Evolutionary conservation across 2,113 vertebrate genomes (phyloP).

Genomic region (Cygnus buccinator): DNA sequence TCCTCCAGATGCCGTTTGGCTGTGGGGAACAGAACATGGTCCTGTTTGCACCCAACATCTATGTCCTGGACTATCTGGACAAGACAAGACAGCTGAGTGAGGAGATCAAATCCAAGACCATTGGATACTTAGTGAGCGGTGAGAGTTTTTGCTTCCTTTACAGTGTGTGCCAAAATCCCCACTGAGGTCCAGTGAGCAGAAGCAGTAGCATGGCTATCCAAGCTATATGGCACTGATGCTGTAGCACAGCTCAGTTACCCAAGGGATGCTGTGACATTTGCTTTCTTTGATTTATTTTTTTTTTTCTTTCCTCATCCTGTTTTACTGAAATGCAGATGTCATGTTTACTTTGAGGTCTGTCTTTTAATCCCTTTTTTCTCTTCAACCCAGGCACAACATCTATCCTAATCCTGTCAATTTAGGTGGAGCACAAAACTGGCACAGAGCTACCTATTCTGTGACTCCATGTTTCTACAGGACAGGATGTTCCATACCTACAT

Average conservation of each 20-base stretch:
- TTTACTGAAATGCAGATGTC: neutral
- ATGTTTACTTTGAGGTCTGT: neutral
- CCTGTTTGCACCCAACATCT: slow-evolving; percentile 88
- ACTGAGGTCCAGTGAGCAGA: fast-evolving
- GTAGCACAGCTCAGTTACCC: neutral
- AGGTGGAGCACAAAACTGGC: neutral
- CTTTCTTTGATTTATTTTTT: neutral
- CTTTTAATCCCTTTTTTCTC: neutral
- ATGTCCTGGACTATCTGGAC: slow-evolving; percentile 85
- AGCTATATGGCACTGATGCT: neutral
- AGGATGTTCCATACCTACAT: neutral
- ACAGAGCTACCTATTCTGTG: neutral
- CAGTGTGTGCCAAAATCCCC: neutral
- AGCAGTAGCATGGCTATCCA: neutral
- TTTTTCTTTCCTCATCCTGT: neutral
- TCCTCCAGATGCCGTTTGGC: slow-evolving; percentile 87
- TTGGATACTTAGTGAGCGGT: slow-evolving; percentile 82
- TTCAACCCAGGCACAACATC: neutral
- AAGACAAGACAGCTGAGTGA: slow-evolving; percentile 82
- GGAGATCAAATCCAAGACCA: slow-evolving; percentile 74
- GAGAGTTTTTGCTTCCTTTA: slow-evolving; percentile 28
- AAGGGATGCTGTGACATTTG: neutral
- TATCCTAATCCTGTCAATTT: neutral
- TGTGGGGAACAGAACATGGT: slow-evolving; percentile 93
- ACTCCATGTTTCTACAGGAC: neutral